A percentile compares a stretch with the other conserved stretches of the same genome.
phyloP scores from a whole-genome alignment of 1,140 invertebrate species.

The Drosophila lowei region DNA sequence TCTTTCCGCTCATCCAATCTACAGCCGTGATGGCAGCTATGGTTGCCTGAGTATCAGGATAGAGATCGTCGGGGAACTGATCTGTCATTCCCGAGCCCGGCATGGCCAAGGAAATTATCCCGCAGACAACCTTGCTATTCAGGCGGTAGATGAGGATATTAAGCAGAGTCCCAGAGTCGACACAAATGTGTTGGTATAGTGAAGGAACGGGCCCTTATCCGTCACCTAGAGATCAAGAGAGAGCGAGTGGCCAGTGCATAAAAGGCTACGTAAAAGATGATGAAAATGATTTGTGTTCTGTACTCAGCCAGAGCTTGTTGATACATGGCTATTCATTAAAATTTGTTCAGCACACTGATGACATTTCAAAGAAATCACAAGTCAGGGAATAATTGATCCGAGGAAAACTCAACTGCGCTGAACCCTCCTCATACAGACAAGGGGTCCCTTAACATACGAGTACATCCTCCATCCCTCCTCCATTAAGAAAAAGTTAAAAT shows the following conservation, averaged over 20 bases:
- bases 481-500: too few species aligned
- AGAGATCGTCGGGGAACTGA: slow-evolving; percentile 99
- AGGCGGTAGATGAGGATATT: slow-evolving; percentile 97
- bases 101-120: slow-evolving; percentile 98
- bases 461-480: too few species aligned
- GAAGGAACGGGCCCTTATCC: slow-evolving; percentile 96
- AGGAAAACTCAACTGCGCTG: too few species aligned
- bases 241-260: too few species aligned
- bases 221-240: slow-evolving; percentile 86
- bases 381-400: slow-evolving; percentile 2
- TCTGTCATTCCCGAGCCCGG: slow-evolving; percentile 95
- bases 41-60: slow-evolving; percentile 97
- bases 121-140: slow-evolving; percentile 98
- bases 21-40: slow-evolving; percentile 94
- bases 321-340: too few species aligned
- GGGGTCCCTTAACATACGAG: too few species aligned
- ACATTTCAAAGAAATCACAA: not conserved
- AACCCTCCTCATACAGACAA: too few species aligned
- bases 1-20: slow-evolving; percentile 95
- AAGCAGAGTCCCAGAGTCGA: slow-evolving; percentile 98
- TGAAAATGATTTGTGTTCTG: not conserved
- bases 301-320: too few species aligned
- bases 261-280: too few species aligned
- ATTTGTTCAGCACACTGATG: too few species aligned
- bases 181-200: slow-evolving; percentile 99